Base-by-base conservation (phyloP, 2,113 vertebrate species). In the Oncorhynchus mykiss region DNA sequence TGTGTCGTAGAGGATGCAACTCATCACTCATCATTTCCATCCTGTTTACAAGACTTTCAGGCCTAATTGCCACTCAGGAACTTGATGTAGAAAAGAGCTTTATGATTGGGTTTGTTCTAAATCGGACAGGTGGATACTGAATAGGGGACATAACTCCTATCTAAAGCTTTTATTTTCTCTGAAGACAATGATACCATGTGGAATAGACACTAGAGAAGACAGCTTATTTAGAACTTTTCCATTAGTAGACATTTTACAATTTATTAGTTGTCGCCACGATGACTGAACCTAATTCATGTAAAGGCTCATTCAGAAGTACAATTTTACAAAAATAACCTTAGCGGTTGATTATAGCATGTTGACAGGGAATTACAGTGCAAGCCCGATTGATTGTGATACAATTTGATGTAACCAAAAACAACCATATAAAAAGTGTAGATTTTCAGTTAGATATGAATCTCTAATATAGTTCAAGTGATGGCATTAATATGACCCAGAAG, bases 31-130 rank as follows among this genome's bases (percentile, higher is more conserved):
- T 84, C 88, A 85, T 86, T 90, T 88, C 89, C 90, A 93, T 93
- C 92, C 93, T 93, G 92, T 94, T 94, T 93, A 92, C 91, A 70
- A 87, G 88, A 88, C 82, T 77, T 86, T 85, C 51, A 88, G 89
- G 87, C 87, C 88, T 79, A 84, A 89, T 89, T 91, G 84, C 88
- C 86, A 83, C 82, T 91, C 90, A 90, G 91, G 91, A 92, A 93
- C 92, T 89, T 75, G 70, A 68, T 65, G 82, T 87, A 92, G 90
- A 91, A 91, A 92, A 90, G 86, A 91, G 88, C 86, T 87, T 88
- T 87, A 89, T 87, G 87, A 91, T 88, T 86, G 84, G 84, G 88
- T 67, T 77, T 39, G 27, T 67, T 82, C 84, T 90, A 86, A 83
- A 88, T 88, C 67, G 74, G 76, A 75, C 80, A 90, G 85, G 86